Evolutionary conservation across 2,797 vertebrate genomes (phyloP).

Genomic region (Leptodactylus fallax): DNA sequence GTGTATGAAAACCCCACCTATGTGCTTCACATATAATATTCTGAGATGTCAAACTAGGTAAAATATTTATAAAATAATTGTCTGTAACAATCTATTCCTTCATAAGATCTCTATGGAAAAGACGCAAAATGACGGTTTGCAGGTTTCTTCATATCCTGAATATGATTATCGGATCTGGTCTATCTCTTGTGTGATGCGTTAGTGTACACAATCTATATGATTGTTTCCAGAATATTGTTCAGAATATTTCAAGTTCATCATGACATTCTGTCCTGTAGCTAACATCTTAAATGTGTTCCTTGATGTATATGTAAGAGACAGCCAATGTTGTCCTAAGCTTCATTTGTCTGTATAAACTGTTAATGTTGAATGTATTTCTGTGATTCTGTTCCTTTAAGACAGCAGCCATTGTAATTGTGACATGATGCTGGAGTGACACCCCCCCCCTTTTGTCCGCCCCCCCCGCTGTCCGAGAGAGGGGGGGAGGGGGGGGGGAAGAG

Average conservation of each 20-base stretch:
- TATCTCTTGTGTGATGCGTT: not conserved
- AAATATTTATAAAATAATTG: conserved; percentile 24
- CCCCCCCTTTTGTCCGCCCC: no score
- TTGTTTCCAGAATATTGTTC: conserved; percentile 22
- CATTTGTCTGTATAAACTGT: no score
- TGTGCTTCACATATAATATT: not conserved
- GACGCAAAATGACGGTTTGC: not conserved
- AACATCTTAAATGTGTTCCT: conserved; percentile 22
- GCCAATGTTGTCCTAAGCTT: no score
- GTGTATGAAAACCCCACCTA: not conserved
- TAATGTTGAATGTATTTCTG: no score
- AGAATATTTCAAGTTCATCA: not conserved
- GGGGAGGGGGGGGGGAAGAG: no score
- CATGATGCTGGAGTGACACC: no score
- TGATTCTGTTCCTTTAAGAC: no score
- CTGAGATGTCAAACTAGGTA: conserved; percentile 14
- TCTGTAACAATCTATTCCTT: not conserved
- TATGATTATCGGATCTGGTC: conserved; percentile 20
- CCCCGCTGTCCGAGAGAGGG: no score
- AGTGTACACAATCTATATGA: not conserved
- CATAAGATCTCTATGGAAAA: not conserved
- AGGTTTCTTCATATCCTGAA: conserved; percentile 19
- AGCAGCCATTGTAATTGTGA: no score
- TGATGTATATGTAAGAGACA: no score
- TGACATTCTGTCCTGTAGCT: conserved; percentile 12